A percentile compares a stretch with the other conserved stretches of the same genome.
These are phyloP conservation scores for Andrena praecox DNA, from an alignment of 2,888 invertebrate species.

Conservation along the genomic window DNA sequence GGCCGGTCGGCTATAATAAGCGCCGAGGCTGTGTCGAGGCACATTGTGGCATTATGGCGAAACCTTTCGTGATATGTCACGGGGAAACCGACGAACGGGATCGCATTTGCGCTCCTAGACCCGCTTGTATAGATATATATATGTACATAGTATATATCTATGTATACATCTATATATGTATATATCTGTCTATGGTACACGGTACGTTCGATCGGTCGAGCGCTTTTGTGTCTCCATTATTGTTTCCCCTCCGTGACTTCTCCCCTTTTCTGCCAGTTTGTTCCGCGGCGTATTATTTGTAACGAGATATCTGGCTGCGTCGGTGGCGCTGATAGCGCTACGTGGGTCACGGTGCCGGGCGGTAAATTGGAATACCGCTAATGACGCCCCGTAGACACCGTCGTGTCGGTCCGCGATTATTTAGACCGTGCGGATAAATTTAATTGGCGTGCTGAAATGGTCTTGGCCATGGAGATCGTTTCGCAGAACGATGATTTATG, in stretches of 20 bases:
- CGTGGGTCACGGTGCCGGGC: slow-evolving; percentile 5
- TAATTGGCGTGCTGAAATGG: slow-evolving; percentile 2
- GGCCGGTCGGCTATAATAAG: slow-evolving; percentile 72
- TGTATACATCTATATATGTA: neutral
- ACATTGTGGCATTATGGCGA: slow-evolving; percentile 74
- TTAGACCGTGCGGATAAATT: slow-evolving; percentile 1
- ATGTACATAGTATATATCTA: neutral
- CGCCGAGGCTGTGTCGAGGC: slow-evolving; percentile 63
- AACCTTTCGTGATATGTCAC: slow-evolving; percentile 82
- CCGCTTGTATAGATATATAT: slow-evolving; percentile 8
- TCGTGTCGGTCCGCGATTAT: slow-evolving; percentile 15
- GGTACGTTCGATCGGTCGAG: slow-evolving; percentile 36
- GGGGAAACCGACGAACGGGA: slow-evolving; percentile 73
- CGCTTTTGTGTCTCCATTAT: slow-evolving; percentile 54
- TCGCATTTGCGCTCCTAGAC: slow-evolving; percentile 59
- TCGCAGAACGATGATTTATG: neutral
- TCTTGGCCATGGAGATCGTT: neutral
- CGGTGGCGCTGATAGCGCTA: slow-evolving; percentile 18
- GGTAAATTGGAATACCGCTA: slow-evolving; percentile 25
- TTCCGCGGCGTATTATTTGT: slow-evolving; percentile 43
- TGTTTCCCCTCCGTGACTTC: slow-evolving; percentile 38
- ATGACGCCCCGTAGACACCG: slow-evolving; percentile 4
- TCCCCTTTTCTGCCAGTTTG: slow-evolving; percentile 17
- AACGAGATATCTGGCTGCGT: slow-evolving; percentile 44
- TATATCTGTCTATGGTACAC: slow-evolving; percentile 3